A percentile compares a stretch with the other conserved stretches of the same genome.
Conservation (phyloP, 2,113 vertebrate genomes). For the Atlantisia rogersi region DNA sequence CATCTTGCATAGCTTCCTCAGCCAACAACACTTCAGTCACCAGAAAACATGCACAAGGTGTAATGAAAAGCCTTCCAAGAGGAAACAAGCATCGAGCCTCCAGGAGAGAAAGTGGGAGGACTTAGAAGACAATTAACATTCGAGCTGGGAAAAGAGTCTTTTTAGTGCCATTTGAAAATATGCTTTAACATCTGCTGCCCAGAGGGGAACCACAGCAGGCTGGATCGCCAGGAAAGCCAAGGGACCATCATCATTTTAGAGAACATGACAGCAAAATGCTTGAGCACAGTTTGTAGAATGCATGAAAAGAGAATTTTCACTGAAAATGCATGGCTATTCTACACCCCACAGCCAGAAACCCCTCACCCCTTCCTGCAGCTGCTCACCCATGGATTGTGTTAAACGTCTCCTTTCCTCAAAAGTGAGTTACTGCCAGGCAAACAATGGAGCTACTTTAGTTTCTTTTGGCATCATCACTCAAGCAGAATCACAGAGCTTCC, state of each 20-base stretch:
- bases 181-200: neutral
- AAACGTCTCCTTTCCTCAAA: neutral
- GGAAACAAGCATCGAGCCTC: neutral
- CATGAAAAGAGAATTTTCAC: neutral
- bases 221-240: neutral
- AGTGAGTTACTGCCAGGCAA: neutral
- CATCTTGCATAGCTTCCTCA: neutral
- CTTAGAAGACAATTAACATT: neutral
- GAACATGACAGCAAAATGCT: neutral
- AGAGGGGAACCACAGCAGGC: neutral
- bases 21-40: neutral
- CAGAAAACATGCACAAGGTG: conserved; percentile 14
- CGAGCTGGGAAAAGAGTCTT: neutral
- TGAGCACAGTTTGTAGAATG: neutral
- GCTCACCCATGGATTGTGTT: neutral
- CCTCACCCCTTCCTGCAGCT: neutral
- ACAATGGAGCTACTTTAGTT: neutral
- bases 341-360: accelerated
- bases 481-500: neutral
- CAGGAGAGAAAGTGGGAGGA: neutral
- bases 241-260: neutral
- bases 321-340: neutral
- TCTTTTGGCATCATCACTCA: neutral
- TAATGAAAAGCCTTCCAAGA: conserved; percentile 1
- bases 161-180: neutral